Conservation (phyloP, 2,888 invertebrate genomes). For the Biston stratarius region DNA sequence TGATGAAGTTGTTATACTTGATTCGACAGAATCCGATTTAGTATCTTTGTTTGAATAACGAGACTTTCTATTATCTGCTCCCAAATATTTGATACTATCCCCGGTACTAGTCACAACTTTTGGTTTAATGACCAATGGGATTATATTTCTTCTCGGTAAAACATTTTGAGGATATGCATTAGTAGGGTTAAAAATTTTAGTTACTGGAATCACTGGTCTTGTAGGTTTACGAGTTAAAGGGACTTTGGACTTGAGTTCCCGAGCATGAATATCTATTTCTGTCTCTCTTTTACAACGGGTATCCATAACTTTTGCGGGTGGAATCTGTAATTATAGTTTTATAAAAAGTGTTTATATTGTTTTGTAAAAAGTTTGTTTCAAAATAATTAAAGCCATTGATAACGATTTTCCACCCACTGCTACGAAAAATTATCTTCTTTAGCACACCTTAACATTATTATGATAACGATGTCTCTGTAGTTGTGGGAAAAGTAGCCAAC, state of each 20-base stretch:
- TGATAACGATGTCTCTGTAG: too few relatives aligned
- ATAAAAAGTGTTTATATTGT: background rate
- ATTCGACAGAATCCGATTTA: background rate
- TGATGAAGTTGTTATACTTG: background rate
- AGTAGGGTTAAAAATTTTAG: background rate
- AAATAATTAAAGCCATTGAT: too few relatives aligned
- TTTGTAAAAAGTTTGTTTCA: background rate
- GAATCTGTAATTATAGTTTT: constrained; percentile 8
- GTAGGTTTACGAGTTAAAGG: background rate
- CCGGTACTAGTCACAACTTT: background rate
- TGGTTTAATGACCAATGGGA: background rate
- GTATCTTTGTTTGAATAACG: background rate
- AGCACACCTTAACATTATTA: too few relatives aligned
- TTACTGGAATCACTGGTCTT: background rate
- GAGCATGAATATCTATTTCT: constrained; percentile 5
- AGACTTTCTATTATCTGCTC: background rate
- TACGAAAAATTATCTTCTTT: too few relatives aligned
- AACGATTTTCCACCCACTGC: too few relatives aligned
- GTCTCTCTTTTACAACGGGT: constrained; percentile 20
- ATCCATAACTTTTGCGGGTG: background rate
- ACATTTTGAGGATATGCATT: background rate
- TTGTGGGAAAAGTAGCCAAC: too few relatives aligned
- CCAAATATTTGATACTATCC: background rate
- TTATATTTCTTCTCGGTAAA: background rate
- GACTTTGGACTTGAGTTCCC: background rate